Base-by-base conservation (phyloP, 2,888 invertebrate species). In the Loripinus fragilis region DNA sequence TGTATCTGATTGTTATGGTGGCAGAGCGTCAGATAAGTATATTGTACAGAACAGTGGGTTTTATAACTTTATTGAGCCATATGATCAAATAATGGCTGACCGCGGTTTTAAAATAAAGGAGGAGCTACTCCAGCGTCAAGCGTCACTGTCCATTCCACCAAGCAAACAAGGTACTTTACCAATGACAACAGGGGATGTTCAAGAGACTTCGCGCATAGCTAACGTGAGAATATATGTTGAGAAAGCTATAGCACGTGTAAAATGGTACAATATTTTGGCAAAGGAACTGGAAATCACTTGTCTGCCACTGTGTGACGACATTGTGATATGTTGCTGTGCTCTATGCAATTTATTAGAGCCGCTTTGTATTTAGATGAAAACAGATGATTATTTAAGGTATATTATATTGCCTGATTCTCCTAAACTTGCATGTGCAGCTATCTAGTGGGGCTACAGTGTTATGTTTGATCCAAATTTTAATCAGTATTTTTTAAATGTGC, bases 21-120 rank as follows among this genome's bases (percentile, higher is more conserved):
- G 83, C 0, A 69, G 83, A 35, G 72, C 83, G 20, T 69, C 74
- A 28, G 85, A 85, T 50, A 81, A 76, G 33, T 68, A 35, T 41
- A 83, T 85, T 5, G 68, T 74, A 10, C 33, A 71, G n/a, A 65
- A 83, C 50, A 71, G 72, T 73, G 76, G 70, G 2, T 74, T 83
- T 55, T n/a, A n/a, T n/a, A n/a, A n/a, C n/a, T n/a, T n/a, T n/a
- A n/a, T n/a, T n/a, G n/a, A n/a, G n/a, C n/a, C 76, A 17, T 48
- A 74, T 71, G 83, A 85, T 67, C 68, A 75, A 28, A 70, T 79
- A 15, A 72, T 83, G 75, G 83, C 85, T 28, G 81, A 85, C 48
- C 33, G 66, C 5, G 66, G 66, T 35, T 66, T 66, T 20, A n/a
- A n/a, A n/a, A n/a, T n/a, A n/a, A n/a, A n/a, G n/a, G n/a, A n/a